Percentiles rank a stretch among this genome's conserved stretches.
These are phyloP conservation scores for Caenorhabditis panamensis DNA, from an alignment of 2,888 invertebrate species.

Conservation along the genomic window DNA sequence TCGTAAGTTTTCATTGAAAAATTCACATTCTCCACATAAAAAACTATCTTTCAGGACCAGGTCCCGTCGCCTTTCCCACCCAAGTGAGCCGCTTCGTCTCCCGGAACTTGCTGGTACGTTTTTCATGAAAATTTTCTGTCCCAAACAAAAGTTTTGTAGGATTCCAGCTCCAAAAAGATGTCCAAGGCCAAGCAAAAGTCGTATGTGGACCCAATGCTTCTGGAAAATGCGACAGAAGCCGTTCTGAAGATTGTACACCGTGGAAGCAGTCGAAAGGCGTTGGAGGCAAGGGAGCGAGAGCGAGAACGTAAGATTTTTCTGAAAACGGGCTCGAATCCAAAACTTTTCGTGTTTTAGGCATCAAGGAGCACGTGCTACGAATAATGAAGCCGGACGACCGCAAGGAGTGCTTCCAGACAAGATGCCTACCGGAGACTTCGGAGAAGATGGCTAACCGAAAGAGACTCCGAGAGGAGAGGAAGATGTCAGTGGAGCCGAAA, in stretches of 20 bases:
- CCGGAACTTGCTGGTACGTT: no score
- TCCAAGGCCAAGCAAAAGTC: background rate
- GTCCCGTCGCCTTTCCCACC: no score
- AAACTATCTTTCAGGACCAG: no score
- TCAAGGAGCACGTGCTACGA: slow-evolving; percentile 11
- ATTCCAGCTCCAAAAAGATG: background rate
- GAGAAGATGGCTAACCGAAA: background rate
- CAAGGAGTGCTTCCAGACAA: background rate
- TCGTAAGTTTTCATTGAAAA: background rate
- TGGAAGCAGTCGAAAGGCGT: background rate
- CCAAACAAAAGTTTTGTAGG: no score
- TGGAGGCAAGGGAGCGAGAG: background rate
- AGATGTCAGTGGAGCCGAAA: background rate
- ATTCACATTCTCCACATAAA: no score
- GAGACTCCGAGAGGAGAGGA: background rate
- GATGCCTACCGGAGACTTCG: background rate
- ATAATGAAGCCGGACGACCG: background rate
- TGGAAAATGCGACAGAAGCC: slow-evolving; percentile 8
- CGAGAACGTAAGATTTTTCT: slow-evolving; percentile 6
- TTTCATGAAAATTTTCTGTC: no score
- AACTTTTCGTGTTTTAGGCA: background rate
- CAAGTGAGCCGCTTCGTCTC: no score
- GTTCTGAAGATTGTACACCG: slow-evolving; percentile 21
- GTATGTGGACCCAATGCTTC: background rate
- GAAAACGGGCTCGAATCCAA: background rate